Evolutionary conservation across 2,888 invertebrate species (phyloP).

Genomic region (Dusona sp.): DNA sequence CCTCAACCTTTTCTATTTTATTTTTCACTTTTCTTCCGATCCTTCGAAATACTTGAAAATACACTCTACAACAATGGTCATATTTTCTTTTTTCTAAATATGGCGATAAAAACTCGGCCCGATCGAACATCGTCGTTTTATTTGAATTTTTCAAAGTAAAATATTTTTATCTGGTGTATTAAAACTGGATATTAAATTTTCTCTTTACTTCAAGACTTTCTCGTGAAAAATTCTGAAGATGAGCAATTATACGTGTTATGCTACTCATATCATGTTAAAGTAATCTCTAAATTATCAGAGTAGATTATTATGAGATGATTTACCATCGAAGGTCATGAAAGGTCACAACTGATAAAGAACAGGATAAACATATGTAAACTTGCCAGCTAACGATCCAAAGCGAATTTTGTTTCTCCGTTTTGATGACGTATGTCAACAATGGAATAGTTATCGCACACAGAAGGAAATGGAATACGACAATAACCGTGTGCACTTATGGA

Average conservation of each 20-base stretch:
- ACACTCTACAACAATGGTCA: background rate
- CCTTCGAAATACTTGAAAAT: background rate
- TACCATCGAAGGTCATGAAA: background rate
- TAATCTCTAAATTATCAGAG: background rate
- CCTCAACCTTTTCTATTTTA: no score
- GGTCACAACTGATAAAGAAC: background rate
- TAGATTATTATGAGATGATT: conserved; percentile 13
- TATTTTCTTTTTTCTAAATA: background rate
- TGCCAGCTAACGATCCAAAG: background rate
- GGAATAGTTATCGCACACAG: conserved; percentile 7
- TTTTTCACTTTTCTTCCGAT: background rate
- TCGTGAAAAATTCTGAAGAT: background rate
- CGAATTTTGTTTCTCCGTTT: background rate
- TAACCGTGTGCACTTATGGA: no score
- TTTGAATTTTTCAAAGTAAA: background rate
- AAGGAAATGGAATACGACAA: background rate
- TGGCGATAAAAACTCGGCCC: background rate
- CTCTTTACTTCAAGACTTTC: background rate
- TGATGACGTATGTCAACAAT: background rate
- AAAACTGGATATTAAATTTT: background rate
- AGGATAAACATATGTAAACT: background rate
- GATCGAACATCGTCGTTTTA: background rate
- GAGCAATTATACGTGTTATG: background rate
- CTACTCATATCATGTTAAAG: background rate
- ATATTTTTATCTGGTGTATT: background rate